phyloP scores from a whole-genome alignment of 2,888 invertebrate species.

The Baronia brevicornis region DNA sequence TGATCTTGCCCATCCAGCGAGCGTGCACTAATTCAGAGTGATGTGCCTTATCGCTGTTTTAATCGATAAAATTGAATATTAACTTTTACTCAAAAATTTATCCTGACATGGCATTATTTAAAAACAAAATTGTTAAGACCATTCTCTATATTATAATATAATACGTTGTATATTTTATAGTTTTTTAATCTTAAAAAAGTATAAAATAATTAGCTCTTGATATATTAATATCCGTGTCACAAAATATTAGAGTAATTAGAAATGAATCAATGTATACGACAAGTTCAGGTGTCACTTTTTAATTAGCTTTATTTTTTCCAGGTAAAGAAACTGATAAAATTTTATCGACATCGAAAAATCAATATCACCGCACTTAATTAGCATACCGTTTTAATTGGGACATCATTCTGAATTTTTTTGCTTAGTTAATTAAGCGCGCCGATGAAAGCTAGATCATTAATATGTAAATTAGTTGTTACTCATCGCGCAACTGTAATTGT shows the following conservation, averaged over 20 bases:
- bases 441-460: conserved; percentile 43
- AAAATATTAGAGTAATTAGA: too few relatives aligned
- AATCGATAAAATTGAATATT: conserved; percentile 32
- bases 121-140: too few relatives aligned
- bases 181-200: too few relatives aligned
- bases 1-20: conserved; percentile 51
- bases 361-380: conserved; percentile 39
- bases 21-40: conserved; percentile 62
- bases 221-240: too few relatives aligned
- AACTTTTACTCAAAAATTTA: not conserved
- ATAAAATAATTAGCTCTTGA: too few relatives aligned
- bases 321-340: too few relatives aligned
- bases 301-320: too few relatives aligned
- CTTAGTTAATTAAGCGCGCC: conserved; percentile 31
- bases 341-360: conserved; percentile 10
- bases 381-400: conserved; percentile 40
- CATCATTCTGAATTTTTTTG: conserved; percentile 36
- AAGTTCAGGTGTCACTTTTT: too few relatives aligned
- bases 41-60: conserved; percentile 28
- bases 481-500: conserved; percentile 30
- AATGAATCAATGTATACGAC: too few relatives aligned
- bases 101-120: conserved; percentile 20
- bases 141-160: too few relatives aligned
- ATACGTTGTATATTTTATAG: too few relatives aligned
- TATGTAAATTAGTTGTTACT: conserved; percentile 22